Evolutionary conservation across 2,797 vertebrate genomes (phyloP).

Genomic region (Adrianichthys oophorus): DNA sequence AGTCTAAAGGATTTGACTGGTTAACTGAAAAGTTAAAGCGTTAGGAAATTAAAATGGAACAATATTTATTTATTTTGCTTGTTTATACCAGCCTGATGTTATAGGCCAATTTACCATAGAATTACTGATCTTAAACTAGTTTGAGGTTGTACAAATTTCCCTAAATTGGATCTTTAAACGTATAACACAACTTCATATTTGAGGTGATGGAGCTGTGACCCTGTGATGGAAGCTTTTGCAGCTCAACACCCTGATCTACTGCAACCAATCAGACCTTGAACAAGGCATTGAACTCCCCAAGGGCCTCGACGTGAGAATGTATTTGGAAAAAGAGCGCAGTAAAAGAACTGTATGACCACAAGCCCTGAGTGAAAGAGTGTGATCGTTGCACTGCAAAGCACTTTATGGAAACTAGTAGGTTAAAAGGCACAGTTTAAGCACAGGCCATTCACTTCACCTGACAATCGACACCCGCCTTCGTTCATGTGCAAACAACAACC

Average conservation of each 20-base stretch:
- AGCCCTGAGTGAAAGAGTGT: not conserved
- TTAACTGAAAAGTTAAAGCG: constrained; percentile 8
- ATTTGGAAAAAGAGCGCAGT: not conserved
- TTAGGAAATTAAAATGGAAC: not conserved
- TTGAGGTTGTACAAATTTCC: no score
- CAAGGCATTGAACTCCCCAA: not conserved
- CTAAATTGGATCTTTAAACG: no score
- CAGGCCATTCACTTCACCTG: not conserved
- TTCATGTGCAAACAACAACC: not conserved
- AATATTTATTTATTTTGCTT: no score
- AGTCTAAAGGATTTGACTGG: constrained; percentile 10
- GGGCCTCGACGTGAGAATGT: not conserved
- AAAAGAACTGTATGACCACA: not conserved
- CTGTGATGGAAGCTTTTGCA: not conserved
- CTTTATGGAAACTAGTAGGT: constrained; percentile 2
- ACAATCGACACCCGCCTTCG: constrained; percentile 5
- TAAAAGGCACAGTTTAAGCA: not conserved
- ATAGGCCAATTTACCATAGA: not conserved
- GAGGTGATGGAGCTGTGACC: not conserved
- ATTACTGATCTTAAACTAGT: not conserved
- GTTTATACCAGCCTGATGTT: not conserved
- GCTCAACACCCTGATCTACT: not conserved
- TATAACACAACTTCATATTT: no score
- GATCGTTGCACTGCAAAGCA: not conserved
- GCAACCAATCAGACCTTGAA: not conserved